Evolutionary conservation across 2,888 invertebrate species (phyloP).

Genomic region (Agonopterix alstromeriana): DNA sequence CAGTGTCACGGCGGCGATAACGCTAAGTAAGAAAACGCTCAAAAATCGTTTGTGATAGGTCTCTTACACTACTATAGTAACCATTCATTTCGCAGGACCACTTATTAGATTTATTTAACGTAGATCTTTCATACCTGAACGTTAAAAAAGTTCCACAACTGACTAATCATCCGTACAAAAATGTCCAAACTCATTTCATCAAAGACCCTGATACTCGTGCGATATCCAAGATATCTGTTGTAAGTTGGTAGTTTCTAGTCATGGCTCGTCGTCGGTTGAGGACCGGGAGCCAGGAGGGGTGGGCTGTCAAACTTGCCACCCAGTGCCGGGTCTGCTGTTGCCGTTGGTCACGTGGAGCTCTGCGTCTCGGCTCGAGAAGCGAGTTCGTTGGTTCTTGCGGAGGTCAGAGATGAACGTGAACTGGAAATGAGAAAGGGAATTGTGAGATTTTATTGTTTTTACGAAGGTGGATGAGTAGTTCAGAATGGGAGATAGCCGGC

Average conservation of each 20-base stretch:
- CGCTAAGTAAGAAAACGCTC: too few relatives aligned
- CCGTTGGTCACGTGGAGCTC: conserved; percentile 64
- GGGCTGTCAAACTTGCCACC: conserved; percentile 63
- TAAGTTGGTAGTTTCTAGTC: conserved; percentile 39
- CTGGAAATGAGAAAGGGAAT: conserved; percentile 30
- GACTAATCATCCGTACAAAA: neutral
- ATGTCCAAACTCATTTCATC: neutral
- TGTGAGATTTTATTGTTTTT: neutral
- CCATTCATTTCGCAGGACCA: too few relatives aligned
- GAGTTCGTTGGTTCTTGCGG: conserved; percentile 44
- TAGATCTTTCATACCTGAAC: neutral
- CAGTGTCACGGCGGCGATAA: too few relatives aligned
- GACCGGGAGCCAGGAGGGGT: conserved; percentile 34
- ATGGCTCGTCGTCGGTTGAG: conserved; percentile 32
- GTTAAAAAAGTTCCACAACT: neutral
- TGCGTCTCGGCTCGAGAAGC: conserved; percentile 41
- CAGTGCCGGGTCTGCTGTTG: conserved; percentile 38
- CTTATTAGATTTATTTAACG: too few relatives aligned
- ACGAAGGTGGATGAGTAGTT: too few relatives aligned
- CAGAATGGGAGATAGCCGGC: too few relatives aligned
- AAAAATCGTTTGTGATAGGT: too few relatives aligned
- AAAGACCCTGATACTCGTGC: conserved; percentile 37
- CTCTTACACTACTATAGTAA: too few relatives aligned
- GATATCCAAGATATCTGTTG: conserved; percentile 56
- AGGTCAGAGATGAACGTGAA: conserved; percentile 60